Evolutionary conservation across 2,113 vertebrate species (phyloP), one percentile per base, ranked within the genome.

Genomic region (Delphinapterus leucas): DNA sequence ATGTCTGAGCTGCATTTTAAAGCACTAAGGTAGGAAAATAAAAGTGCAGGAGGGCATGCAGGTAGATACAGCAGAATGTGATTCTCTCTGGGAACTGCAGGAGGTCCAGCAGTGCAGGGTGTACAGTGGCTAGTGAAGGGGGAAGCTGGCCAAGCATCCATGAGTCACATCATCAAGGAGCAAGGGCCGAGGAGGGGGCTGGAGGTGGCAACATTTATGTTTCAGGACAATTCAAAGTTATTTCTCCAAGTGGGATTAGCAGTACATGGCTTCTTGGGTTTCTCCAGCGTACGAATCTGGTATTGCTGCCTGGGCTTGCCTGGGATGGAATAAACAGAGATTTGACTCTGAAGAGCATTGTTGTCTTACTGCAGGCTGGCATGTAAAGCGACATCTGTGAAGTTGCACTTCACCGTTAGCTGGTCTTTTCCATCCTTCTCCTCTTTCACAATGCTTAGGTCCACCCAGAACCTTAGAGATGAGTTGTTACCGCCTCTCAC

Each of bases 101-200:
- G 36, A 4, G 31, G 70, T 6, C 36, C 38, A 18, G 21, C 0
- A 2, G 1, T 38, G 28, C 7, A 61, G 25, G 36, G 3, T 14
- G 14, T 1, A 2, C 0, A 0, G 36, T 38, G 28, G 1, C 53
- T 60, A 6, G 14, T 31, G 38, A 68, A 31, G 21, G 47, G 20
- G 8, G 20, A n/a, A 11, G 20, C 5, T 47, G 60, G 14, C 18
- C 21, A 9, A 8, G 58, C n/a, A 53, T 10, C 28, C 33, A 15
- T 1, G 25, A 70, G 15, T 28, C 18, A 8, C 8, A 6, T 23
- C 18, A 8, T 13, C 15, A 6, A 14, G 23, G 31, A 58, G 21
- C 6, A 33, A 44, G 8, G 7, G 31, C 44, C 96, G 17, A 21
- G 5, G 3, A 12, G 7, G 60, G 23, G 33, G 17, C 31, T 65